Base-by-base conservation (phyloP, 2,113 vertebrate genomes). In the Neoarius graeffei region DNA sequence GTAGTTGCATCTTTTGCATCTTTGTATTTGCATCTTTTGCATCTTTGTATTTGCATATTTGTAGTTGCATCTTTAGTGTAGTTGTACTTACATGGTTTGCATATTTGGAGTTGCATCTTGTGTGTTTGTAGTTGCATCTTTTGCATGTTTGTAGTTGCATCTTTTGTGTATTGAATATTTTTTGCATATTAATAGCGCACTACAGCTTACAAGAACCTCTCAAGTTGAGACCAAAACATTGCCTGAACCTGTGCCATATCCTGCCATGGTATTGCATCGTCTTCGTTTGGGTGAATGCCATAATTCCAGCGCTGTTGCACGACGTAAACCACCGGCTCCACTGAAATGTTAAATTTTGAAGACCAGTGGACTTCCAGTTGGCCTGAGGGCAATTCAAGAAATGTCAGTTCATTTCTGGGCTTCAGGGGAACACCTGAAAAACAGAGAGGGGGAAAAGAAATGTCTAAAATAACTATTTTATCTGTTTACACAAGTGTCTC, bases 251-350 rank as follows among this genome's bases (percentile, higher is more conserved):
- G 97, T 20, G 96, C 96, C 42, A 99, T 94, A 0, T 97, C 98
- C 94, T 97, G 93, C 98, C 98, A 99, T 9, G 91, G 94, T 0
- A 97, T 97, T 88, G 97, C 97, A 17, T 97, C 97, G 9, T 98
- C 97, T 48, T 99, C 98, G 1, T 97, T 99, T 54, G 98, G 98
- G 85, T 99, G 98, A 88, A 99, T 98, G 54, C 98, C 98, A 7
- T 96, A 96, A 91, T 99, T 99, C 97, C 98, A 99, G 73, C 98
- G 94, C 5, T 97, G 95, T 90, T 99, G 98, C 35, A 99, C 94
- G 84, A 99, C 96, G 7, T 99, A 98, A 57, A 98, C 96, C 42
- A 98, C 98, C 0, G 98, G 98, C 81, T 99, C 98, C 50, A 98
- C 97, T 0, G 98, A 99, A 81, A 99, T 94, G 89, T 99, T 99